A percentile compares a stretch with the other conserved stretches of the same genome.
phyloP scores from a whole-genome alignment of 2,113 vertebrate genomes.

The Centropristis striata region DNA sequence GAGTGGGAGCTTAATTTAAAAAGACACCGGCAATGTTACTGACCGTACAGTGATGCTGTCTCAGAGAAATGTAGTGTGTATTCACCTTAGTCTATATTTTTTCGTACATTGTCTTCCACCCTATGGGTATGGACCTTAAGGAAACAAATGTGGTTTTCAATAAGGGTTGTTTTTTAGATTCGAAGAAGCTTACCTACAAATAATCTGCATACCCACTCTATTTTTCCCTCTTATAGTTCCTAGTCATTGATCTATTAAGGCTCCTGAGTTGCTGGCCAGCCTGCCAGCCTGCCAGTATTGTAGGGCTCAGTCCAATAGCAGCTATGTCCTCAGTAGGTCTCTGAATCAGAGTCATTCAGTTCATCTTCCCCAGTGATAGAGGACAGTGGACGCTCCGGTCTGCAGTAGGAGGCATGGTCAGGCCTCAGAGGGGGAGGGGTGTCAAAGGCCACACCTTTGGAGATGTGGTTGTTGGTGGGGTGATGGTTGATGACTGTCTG shows the following conservation, averaged over 20 bases:
- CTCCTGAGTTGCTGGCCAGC: conserved; percentile 74
- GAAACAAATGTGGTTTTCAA: conserved; percentile 33
- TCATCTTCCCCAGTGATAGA: conserved; percentile 89
- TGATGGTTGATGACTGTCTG: conserved; percentile 90
- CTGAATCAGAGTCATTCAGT: conserved; percentile 97
- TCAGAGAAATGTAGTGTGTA: conserved; percentile 6
- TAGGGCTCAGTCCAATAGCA: conserved; percentile 27
- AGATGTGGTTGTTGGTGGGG: conserved; percentile 85
- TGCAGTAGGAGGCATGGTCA: conserved; percentile 92
- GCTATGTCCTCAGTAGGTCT: conserved; percentile 91
- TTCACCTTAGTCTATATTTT: conserved; percentile 27
- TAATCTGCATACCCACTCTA: conserved; percentile 18
- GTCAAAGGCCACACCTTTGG: conserved; percentile 94
- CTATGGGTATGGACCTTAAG: conserved; percentile 28
- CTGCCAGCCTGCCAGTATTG: conserved; percentile 34
- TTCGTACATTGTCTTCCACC: conserved; percentile 8
- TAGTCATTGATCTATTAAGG: conserved; percentile 64
- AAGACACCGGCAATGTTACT: conserved; percentile 47
- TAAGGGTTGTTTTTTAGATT: conserved; percentile 44
- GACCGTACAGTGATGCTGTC: conserved; percentile 37
- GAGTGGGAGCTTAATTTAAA: conserved; percentile 33
- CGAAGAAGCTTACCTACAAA: conserved; percentile 55
- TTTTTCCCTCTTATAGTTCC: conserved; percentile 24
- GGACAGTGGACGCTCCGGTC: conserved; percentile 89
- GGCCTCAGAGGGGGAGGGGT: conserved; percentile 90